Conservation (phyloP, 2,888 invertebrate genomes). For the Congeria kusceri region DNA sequence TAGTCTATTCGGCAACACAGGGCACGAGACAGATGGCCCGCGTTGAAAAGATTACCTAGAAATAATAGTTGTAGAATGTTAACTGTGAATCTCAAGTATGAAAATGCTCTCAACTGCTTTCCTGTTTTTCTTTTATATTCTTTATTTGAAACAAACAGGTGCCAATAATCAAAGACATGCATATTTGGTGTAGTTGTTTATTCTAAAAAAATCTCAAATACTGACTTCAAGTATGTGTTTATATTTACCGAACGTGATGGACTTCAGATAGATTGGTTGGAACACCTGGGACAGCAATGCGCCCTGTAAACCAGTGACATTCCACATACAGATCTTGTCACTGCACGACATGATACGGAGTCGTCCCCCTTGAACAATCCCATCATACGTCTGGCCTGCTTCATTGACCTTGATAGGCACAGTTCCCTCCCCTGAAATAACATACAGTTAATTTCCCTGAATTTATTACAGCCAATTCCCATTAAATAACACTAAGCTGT, state of each 20-base stretch:
- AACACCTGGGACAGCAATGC: constrained; percentile 94
- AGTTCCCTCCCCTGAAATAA: constrained; percentile 84
- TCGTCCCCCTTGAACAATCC: constrained; percentile 95
- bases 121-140: too few species aligned
- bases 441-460: too few species aligned
- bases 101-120: too few species aligned
- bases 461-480: too few species aligned
- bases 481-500: too few species aligned
- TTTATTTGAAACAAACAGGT: too few species aligned
- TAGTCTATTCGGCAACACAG: constrained; percentile 84
- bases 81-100: too few species aligned
- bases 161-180: background rate
- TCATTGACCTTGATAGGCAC: constrained; percentile 89
- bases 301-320: constrained; percentile 94
- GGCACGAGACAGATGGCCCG: constrained; percentile 85
- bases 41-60: constrained; percentile 84
- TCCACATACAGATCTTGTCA: constrained; percentile 98
- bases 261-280: constrained; percentile 87
- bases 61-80: background rate
- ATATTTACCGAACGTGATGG: constrained; percentile 83
- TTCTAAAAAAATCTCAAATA: too few species aligned
- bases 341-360: constrained; percentile 98
- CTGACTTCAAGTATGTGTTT: too few species aligned
- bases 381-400: constrained; percentile 96
- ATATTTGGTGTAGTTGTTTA: too few species aligned